Base-by-base conservation (phyloP, 1,140 invertebrate species). In the Hylaeus volcanicus region DNA sequence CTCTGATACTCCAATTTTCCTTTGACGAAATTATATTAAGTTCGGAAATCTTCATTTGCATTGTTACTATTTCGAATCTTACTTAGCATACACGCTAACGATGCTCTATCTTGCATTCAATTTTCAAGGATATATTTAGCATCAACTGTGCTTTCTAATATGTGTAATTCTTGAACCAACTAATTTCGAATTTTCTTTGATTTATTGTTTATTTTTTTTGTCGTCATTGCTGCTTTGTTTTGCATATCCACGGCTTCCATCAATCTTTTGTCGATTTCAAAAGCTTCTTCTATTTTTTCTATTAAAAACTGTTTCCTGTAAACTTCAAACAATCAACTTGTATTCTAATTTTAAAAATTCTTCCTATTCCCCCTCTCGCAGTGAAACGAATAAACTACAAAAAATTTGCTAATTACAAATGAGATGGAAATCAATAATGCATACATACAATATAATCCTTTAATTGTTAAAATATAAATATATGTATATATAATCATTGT, bases 281-380 rank as follows among this genome's bases (percentile, higher is more conserved):
- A 95, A 1, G 96, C 96, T 86, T 97, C 96, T 93, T 98, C 97
- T 89, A 98, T 26, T 96, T 93, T 98, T 98, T 37, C 97, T 94
- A 84, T 97, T 97, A 4, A 97, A 94, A 11, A 98, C 97, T 89
- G 95, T 96, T 82, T 97, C 96, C 87, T 98, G 97, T 87, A 48
- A 48, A 48, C 45, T 48, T 48, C 45, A 8, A 79, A 74, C 61
- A 56, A 64, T 73, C 37, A 26, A 43, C 45, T 64, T 79, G 48
- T 41, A 65, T 73, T 73, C 48, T 79, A 74, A 15, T 56, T 64
- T 79, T 56, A 56, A 64, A 64, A 73, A 73, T 65, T 58, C 60
- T 41, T 58, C 70, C 53, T 55, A 63, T 74, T 79, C 71, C 61
- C 45, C 2, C 73, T 51, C 43, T 41, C 43, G 60, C 60, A n/a